Percentiles rank a stretch among this genome's conserved stretches.
Evolutionary conservation across 2,797 vertebrate genomes (phyloP).

Genomic region (Melanotaenia trifasciata): DNA sequence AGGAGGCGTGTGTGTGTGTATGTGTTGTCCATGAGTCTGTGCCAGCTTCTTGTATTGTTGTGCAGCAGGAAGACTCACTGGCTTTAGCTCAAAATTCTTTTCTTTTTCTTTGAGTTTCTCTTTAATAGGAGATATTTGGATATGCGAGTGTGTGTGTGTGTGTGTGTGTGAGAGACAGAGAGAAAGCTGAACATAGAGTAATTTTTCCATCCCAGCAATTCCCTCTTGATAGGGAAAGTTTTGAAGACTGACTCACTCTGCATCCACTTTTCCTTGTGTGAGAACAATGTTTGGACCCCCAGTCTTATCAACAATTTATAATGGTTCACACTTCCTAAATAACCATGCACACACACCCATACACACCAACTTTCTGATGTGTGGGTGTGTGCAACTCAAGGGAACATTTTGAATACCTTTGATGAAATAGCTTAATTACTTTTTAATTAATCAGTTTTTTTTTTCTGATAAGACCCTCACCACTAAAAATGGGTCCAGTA

Average conservation of each 20-base stretch:
- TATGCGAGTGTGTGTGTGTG: constrained; percentile 12
- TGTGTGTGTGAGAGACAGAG: constrained; percentile 13
- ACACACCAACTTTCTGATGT: constrained; percentile 8
- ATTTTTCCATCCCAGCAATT: too few species aligned
- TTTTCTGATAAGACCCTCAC: constrained; percentile 22
- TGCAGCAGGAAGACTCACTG: constrained; percentile 61
- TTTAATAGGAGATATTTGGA: not conserved
- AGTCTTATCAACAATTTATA: not conserved
- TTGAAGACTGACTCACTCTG: not conserved
- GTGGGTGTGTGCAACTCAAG: constrained; percentile 47
- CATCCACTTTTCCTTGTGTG: not conserved
- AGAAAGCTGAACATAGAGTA: too few species aligned
- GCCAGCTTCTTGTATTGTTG: constrained; percentile 68
- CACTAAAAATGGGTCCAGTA: constrained; percentile 4
- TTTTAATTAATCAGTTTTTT: constrained; percentile 56
- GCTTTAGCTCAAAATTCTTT: constrained; percentile 62
- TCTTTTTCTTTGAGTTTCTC: constrained; percentile 36
- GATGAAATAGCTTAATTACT: constrained; percentile 47
- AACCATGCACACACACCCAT: constrained; percentile 10
- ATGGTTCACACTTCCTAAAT: not conserved
- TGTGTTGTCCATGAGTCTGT: constrained; percentile 27
- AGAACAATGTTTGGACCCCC: not conserved
- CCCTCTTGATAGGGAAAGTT: not conserved
- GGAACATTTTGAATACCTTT: constrained; percentile 33
- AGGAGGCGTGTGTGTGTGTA: not conserved